Base-by-base conservation (phyloP, 1,140 invertebrate species). In the Drosophila ananassae region DNA sequence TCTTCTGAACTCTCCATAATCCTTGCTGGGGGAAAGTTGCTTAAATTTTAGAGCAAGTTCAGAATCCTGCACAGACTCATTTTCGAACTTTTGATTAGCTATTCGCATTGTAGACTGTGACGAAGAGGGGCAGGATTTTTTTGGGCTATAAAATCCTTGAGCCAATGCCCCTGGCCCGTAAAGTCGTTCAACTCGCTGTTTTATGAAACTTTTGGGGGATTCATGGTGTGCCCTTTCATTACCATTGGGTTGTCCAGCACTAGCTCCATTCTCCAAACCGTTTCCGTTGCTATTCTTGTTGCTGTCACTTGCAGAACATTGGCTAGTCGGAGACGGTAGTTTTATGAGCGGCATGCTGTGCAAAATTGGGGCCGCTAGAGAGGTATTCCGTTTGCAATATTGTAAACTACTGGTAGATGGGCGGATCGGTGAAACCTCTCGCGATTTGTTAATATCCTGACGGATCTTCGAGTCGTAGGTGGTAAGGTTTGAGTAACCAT, bases 91-190 rank as follows among this genome's bases (percentile, higher is more conserved):
- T 10, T 50, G 24, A 2, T 22, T 41, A 22, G 41, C 59, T 12
- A 37, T 37, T 37, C 34, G 34, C 34, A 12, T 12, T 10, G 34
- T 4, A 28, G 57, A 24, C 37, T 24, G 25, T 21, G 22, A 17
- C 13, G 53, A 5, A 60, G 68, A 28, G 39, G 52, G 21, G 6
- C 58, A 53, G 13, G 74, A 73, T 44, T 59, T 94, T 69, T 95
- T 95, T 44, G 94, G 94, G 66, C 95, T 95, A 83, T 96, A 96
- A 81, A 97, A 97, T 6, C 96, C 96, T 90, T 96, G 96, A 2
- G 96, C 96, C 6, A 97, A 84, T 10, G 96, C 96, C 24, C 96
- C 96, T 0, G 96, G 96, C 0, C 97, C 97, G 91, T 97, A 98
- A 0, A 98, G 91, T 60, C 97, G 93, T 84, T 98, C 97, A 1